A percentile compares a stretch with the other conserved stretches of the same genome.
These are phyloP conservation scores for Kuschelorhynchus macadamiae DNA, from an alignment of 2,888 invertebrate species.

Conservation along the genomic window DNA sequence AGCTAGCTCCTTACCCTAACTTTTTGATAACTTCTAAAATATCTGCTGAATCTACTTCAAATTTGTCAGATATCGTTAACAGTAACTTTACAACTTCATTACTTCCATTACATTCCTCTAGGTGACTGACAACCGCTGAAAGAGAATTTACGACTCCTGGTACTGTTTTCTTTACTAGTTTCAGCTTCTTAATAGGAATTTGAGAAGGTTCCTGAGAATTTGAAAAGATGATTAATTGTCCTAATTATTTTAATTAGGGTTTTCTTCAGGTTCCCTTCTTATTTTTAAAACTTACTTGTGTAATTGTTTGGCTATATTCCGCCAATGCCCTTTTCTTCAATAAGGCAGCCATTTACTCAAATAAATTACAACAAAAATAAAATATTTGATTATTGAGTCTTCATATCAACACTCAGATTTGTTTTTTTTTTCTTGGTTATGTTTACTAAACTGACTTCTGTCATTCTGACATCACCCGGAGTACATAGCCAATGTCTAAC, in stretches of 20 bases:
- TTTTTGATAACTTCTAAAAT: constrained; percentile 80
- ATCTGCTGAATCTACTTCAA: constrained; percentile 75
- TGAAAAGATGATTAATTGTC: too few relatives aligned
- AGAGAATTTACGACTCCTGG: constrained; percentile 76
- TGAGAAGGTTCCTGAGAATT: constrained; percentile 50
- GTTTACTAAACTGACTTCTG: too few relatives aligned
- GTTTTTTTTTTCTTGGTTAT: too few relatives aligned
- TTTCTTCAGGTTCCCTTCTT: not conserved
- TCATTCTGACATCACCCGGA: too few relatives aligned
- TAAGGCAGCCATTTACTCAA: constrained; percentile 86
- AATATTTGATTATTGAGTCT: too few relatives aligned
- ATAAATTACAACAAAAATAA: too few relatives aligned
- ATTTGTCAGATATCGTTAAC: constrained; percentile 80
- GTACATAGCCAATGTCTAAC: too few relatives aligned
- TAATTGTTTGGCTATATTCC: constrained; percentile 79
- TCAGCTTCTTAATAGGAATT: constrained; percentile 74
- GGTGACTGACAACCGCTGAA: constrained; percentile 78
- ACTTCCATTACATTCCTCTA: constrained; percentile 81
- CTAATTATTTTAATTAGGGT: not conserved
- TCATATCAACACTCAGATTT: too few relatives aligned
- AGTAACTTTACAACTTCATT: constrained; percentile 81
- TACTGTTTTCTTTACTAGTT: constrained; percentile 77
- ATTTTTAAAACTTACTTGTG: constrained; percentile 69
- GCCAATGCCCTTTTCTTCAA: constrained; percentile 84
- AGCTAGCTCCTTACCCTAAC: constrained; percentile 69